These are phyloP conservation scores for Semotilus atromaculatus DNA, from an alignment of 2,797 vertebrate species.

Conservation along the genomic window DNA sequence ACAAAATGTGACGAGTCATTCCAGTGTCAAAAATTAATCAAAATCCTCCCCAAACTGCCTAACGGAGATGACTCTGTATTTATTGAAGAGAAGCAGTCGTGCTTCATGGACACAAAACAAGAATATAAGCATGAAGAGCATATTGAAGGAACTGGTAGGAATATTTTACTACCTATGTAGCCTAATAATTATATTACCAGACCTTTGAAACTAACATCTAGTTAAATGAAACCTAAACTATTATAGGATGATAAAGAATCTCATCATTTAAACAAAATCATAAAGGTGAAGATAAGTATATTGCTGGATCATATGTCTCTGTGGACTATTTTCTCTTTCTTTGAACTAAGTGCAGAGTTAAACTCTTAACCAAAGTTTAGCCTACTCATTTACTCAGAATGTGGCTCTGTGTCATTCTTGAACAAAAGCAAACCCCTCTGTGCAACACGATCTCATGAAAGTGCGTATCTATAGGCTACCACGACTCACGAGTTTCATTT, in stretches of 20 bases:
- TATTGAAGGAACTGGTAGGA: slow-evolving; percentile 74
- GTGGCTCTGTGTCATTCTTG: background rate
- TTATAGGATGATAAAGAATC: background rate
- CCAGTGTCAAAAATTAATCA: slow-evolving; percentile 72
- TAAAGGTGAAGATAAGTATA: background rate
- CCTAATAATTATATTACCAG: background rate
- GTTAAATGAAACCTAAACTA: background rate
- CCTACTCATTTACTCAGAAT: slow-evolving; percentile 1
- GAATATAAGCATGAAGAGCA: slow-evolving; percentile 66
- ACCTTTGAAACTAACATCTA: background rate
- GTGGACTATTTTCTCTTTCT: background rate
- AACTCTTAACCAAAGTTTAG: background rate
- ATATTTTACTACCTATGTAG: background rate
- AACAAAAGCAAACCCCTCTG: background rate
- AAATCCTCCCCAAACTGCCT: slow-evolving; percentile 56
- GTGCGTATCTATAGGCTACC: too few species aligned
- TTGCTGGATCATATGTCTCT: background rate
- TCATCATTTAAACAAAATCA: background rate
- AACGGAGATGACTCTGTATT: slow-evolving; percentile 51
- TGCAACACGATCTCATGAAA: too few species aligned
- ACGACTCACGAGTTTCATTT: too few species aligned
- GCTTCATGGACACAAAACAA: background rate
- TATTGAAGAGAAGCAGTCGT: slow-evolving; percentile 13
- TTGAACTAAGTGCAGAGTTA: background rate
- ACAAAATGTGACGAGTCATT: slow-evolving; percentile 22